Evolutionary conservation across 2,888 invertebrate species (phyloP), one percentile per base, ranked within the genome.

Genomic region (Linyphia triangularis): DNA sequence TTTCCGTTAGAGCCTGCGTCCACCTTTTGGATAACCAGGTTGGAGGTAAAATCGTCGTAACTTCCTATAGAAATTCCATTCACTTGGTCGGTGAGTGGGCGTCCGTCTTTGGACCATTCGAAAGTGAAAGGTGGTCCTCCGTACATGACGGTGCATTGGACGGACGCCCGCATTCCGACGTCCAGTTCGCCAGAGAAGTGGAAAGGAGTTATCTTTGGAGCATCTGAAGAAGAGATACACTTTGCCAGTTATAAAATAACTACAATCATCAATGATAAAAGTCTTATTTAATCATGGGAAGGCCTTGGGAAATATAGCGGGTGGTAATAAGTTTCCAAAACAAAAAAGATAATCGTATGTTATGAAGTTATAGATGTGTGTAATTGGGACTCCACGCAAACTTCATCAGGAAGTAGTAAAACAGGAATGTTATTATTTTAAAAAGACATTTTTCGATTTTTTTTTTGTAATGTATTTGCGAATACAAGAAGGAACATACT

Each of bases 121-220:
- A 85, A 85, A 9, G 30, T 5, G 19, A 85, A 78, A 0, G 85
- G 85, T 0, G 85, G 78, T 10, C 67, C 40, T 4, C 85, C 85
- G 3, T 78, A 30, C 9, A 61, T 40, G 13, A 85, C 78, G 3
- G 78, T 59, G 51, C 85, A 85, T 4, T 37, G 19, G 13, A 85
- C 85, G 0, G 78, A 43, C 0, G 63, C 28, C 24, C 85, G 19
- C 70, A 65, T 61, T 13, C 85, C 85, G 1, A 57, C 10, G 26
- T 67, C 33, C 26, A 84, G 28, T 0, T 63, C 63, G n/a, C 69
- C 73, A 24, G 88, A 28, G 28, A 89, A 89, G 19, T 89, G 83
- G 43, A 89, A 89, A 26, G 75, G 70, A n/a, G 40, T 84, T 19
- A 89, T 67, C 24, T 30, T 69, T 0, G 69, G 79, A n/a, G 51